These are phyloP conservation scores for Philonicus albiceps DNA, from an alignment of 2,888 invertebrate species.

Conservation along the genomic window DNA sequence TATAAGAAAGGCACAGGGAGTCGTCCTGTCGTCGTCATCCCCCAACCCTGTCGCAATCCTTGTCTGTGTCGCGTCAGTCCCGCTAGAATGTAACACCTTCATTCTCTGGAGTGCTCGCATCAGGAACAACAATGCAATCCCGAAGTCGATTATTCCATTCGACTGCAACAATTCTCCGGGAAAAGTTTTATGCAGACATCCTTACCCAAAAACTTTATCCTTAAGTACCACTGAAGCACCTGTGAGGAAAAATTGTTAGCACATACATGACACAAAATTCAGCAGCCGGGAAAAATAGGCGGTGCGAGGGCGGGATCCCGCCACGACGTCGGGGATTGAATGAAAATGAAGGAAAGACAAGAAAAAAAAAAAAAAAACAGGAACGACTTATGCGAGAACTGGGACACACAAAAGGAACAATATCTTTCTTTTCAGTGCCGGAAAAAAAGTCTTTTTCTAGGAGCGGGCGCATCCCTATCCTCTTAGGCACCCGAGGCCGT, in stretches of 20 bases:
- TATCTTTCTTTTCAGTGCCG: background rate
- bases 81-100: background rate
- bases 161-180: constrained; percentile 26
- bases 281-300: background rate
- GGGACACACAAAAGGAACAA: constrained; percentile 14
- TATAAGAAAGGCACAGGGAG: background rate
- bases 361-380: background rate
- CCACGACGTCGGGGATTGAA: background rate
- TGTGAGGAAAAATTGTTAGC: constrained; percentile 34
- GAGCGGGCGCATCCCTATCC: background rate
- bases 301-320: background rate
- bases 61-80: background rate
- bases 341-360: background rate
- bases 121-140: constrained; percentile 16
- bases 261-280: constrained; percentile 30
- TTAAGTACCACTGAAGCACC: constrained; percentile 29
- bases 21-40: background rate
- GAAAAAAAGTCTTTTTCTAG: background rate
- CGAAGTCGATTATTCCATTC: constrained; percentile 37
- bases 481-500: background rate
- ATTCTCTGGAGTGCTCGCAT: background rate
- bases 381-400: background rate
- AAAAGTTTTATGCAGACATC: constrained; percentile 25
- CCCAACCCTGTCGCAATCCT: background rate
- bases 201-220: constrained; percentile 30